Conservation (phyloP, 2,888 invertebrate species). For the Aleiodes testaceus region DNA sequence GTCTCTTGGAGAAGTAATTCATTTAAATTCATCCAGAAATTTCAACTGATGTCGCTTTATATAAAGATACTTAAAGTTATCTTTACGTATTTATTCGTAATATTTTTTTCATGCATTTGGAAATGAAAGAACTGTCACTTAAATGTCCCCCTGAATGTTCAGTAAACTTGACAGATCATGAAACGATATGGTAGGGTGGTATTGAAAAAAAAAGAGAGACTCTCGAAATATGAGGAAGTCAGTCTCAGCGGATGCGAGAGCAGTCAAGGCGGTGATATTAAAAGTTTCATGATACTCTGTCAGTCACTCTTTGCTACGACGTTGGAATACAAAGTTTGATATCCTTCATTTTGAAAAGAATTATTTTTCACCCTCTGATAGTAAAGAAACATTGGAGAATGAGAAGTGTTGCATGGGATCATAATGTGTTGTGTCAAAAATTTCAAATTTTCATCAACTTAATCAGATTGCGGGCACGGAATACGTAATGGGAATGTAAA, state of each 20-base stretch:
- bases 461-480: no score
- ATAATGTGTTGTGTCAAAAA: no score
- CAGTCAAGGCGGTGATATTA: slow-evolving; percentile 61
- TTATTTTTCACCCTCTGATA: slow-evolving; percentile 39
- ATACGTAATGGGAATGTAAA: no score
- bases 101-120: neutral
- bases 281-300: slow-evolving; percentile 61
- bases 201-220: slow-evolving; percentile 40
- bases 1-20: no score
- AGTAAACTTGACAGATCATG: slow-evolving; percentile 14
- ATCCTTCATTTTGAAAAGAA: neutral
- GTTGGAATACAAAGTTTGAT: slow-evolving; percentile 12
- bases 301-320: slow-evolving; percentile 50
- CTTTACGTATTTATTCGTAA: no score
- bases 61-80: no score
- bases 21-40: no score
- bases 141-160: slow-evolving; percentile 41
- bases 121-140: slow-evolving; percentile 48
- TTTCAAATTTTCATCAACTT: no score
- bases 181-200: slow-evolving; percentile 5
- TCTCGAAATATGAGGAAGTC: slow-evolving; percentile 54
- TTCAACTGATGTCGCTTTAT: no score
- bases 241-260: slow-evolving; percentile 55
- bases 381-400: slow-evolving; percentile 22
- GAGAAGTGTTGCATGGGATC: no score